Evolutionary conservation across 2,888 invertebrate genomes (phyloP).

Genomic region (Cosmia trapezina): DNA sequence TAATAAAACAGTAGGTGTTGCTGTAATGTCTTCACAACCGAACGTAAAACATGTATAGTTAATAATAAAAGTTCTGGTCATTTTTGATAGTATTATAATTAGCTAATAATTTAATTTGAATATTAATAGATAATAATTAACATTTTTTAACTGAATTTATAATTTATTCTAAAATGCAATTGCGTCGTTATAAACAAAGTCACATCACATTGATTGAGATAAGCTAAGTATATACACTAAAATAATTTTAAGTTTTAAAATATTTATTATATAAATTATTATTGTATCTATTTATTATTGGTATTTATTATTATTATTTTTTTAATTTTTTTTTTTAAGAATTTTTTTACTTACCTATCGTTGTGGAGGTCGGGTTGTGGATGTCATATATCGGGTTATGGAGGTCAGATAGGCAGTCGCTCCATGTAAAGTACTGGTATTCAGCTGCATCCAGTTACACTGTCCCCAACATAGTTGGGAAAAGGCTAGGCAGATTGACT

Average conservation of each 20-base stretch:
- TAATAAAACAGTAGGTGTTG: constrained; percentile 75
- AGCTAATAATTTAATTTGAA: constrained; percentile 19
- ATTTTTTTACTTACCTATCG: too few relatives aligned
- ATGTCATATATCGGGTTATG: too few relatives aligned
- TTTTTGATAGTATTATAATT: constrained; percentile 24
- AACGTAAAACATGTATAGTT: constrained; percentile 33
- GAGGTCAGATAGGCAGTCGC: too few relatives aligned
- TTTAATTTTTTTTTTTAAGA: too few relatives aligned
- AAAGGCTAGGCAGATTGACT: too few relatives aligned
- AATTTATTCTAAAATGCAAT: background rate
- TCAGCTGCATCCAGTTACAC: too few relatives aligned
- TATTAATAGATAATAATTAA: constrained; percentile 24
- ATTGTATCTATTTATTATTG: too few relatives aligned
- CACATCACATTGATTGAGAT: background rate
- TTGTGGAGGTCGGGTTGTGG: background rate
- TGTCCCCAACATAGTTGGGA: too few relatives aligned
- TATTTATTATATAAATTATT: too few relatives aligned
- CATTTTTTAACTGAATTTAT: background rate
- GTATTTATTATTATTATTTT: too few relatives aligned
- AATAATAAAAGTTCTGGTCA: constrained; percentile 23
- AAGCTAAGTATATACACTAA: background rate
- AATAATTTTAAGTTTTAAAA: too few relatives aligned
- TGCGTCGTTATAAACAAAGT: background rate
- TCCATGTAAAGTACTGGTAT: too few relatives aligned
- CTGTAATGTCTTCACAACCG: constrained; percentile 55